Base-by-base conservation (phyloP, 2,113 vertebrate species). In the Pitta sordida region DNA sequence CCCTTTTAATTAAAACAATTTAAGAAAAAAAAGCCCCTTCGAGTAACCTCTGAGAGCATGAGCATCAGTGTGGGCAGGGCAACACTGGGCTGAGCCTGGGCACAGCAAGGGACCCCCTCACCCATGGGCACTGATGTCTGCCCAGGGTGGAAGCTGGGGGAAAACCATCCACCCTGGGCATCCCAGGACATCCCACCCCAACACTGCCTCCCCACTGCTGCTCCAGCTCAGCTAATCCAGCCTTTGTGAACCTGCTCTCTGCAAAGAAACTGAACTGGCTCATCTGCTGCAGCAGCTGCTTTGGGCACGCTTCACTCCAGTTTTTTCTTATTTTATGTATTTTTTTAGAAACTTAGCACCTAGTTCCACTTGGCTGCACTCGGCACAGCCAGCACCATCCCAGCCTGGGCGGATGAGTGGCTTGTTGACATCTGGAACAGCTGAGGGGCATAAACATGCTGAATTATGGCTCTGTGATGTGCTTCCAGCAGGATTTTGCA, bases 1-100 rank as follows among this genome's bases (percentile, higher is more conserved):
- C 58, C 26, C 48, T 79, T 92, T 97, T 97, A 97, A 98, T 98
- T 98, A 97, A 97, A 97, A 85, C 88, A 80, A 91, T 91, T 96
- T 85, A 81, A 90, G 87, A 69, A 60, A 60, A n/a, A 86, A 85
- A 79, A 23, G 51, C 69, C 86, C 75, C 90, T 93, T 75, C 1
- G 29, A 94, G 90, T 60, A 58, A 46, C 75, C 83, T 49, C 52
- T 18, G 20, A 30, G 15, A 63, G 77, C 37, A 34, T 83, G 15
- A 51, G 84, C 62, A 53, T 36, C 7, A 36, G 71, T 26, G 11
- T 0, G 15, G 71, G 91, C 83, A 69, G 48, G 15, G 18, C 90
- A 88, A 90, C 34, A 75, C 88, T 85, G 86, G 73, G 78, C 86
- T 83, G 82, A 79, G 69, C 55, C 34, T 34, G 63, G 39, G 34